Base-by-base conservation (phyloP, 2,888 invertebrate genomes). In the Prostheceraeus crozeri region DNA sequence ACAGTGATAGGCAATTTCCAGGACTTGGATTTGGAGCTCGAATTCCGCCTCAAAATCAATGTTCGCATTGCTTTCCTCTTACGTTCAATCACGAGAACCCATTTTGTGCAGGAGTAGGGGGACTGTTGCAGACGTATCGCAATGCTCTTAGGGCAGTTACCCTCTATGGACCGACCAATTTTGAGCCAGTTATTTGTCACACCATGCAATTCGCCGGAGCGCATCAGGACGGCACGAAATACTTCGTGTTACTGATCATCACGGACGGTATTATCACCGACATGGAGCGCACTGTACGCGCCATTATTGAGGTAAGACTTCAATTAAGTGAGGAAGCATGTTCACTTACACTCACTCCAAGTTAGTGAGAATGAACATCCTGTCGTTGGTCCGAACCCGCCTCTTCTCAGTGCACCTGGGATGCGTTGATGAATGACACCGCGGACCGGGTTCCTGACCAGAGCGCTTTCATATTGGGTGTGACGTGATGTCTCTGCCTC, bases 161-260 rank as follows among this genome's bases (percentile, higher is more conserved):
- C 65, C 71, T 81, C 10, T 80, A 78, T 66, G 81, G 82, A 1
- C 82, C 82, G 6, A 82, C 82, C 4, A 81, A 82, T 68, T 82
- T 82, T 69, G 77, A 81, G 11, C 82, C 82, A 1, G 77, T 80
- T 35, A 79, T 82, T 57, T 78, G 79, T 62, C 80, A 81, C 69
- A 75, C 77, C 8, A 72, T 76, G 14, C 70, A 67, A 70, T 62
- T 66, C 33, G 66, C 65, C 1, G 19, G 14, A 8, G 28, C 45
- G 3, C 57, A 65, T 40, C 54, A 4, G 23, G 60, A 64, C 10
- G 66, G 57, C 19, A 31, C 56, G 14, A 30, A 76, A 60, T 80
- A 80, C 66, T 78, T 79, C 67, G 77, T 80, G 45, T 72, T 81
- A 30, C 72, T 81, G 28, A 81, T 81, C 57, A 73, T 81, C 30